Evolutionary conservation across 2,888 invertebrate species (phyloP), one percentile per base, ranked within the genome.

Genomic region (Ceratothoa steindachneri): DNA sequence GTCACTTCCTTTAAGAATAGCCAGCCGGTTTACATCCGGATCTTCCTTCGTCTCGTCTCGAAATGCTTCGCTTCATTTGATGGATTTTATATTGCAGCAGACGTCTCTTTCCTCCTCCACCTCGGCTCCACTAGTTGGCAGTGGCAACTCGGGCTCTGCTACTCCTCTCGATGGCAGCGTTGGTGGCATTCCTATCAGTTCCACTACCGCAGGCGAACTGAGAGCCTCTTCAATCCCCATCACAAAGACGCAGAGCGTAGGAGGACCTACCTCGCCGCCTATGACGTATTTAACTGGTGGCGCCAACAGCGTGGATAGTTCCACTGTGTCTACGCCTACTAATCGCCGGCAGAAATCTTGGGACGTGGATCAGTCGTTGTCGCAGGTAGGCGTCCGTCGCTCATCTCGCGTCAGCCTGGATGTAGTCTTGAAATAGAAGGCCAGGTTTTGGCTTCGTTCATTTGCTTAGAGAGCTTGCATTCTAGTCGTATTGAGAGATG

Each of bases 331-430:
- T 70, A 83, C 83, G 4, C 85, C 86, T 27, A 85, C 87, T 1
- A 89, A 87, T 81, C 86, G 91, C 2, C 87, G 95, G 1, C 96
- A 96, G 86, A 95, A 95, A 84, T 95, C 95, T 0, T 96, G 95
- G 93, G 96, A 97, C 83, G 87, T 95, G 15, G 96, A 96, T 84
- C 95, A 94, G 82, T 71, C 70, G 2, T n/a, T 72, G 2, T 41
- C 72, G 22, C 75, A 75, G 75, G 75, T 75, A 4, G 52, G 75
- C 71, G 27, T 15, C n/a, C n/a, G n/a, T n/a, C n/a, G n/a, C n/a
- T n/a, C n/a, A n/a, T n/a, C n/a, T n/a, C n/a, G n/a, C n/a, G n/a
- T n/a, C n/a, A n/a, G n/a, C n/a, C n/a, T n/a, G n/a, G n/a, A n/a
- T n/a, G n/a, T n/a, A n/a, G n/a, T n/a, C n/a, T n/a, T n/a, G n/a